Conservation (phyloP, 2,888 invertebrate genomes). For the Tetragonula carbonaria region DNA sequence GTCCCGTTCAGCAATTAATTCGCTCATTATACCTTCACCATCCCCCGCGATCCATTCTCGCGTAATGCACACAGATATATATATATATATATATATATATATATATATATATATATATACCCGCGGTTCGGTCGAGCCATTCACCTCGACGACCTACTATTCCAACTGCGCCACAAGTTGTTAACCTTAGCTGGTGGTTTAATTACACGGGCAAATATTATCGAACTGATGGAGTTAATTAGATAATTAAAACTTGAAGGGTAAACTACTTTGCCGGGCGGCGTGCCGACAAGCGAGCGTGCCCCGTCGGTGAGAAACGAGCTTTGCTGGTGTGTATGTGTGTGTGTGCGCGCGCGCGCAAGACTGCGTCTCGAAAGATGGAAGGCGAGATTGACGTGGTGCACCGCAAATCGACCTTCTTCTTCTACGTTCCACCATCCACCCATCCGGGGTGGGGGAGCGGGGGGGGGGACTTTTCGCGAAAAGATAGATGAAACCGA, state of each 20-base stretch:
- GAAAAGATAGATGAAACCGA: slow-evolving; percentile 29
- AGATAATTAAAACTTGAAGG: slow-evolving; percentile 79
- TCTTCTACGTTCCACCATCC: slow-evolving; percentile 32
- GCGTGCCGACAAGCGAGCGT: slow-evolving; percentile 21
- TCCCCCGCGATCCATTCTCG: slow-evolving; percentile 4
- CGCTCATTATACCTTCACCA: slow-evolving; percentile 10
- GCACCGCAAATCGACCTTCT: slow-evolving; percentile 47
- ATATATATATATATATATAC: slow-evolving; percentile 5
- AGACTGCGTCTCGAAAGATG: slow-evolving; percentile 42
- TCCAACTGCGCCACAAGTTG: slow-evolving; percentile 64
- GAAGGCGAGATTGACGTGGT: slow-evolving; percentile 53
- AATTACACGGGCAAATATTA: slow-evolving; percentile 79
- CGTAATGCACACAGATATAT: slow-evolving; percentile 27
- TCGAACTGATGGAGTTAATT: slow-evolving; percentile 78
- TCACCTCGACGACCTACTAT: slow-evolving; percentile 63
- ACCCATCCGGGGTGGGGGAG: not conserved
- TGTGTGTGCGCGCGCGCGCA: not conserved
- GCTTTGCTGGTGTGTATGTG: not conserved
- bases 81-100: slow-evolving; percentile 6
- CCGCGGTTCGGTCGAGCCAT: slow-evolving; percentile 7
- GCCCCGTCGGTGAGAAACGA: not conserved
- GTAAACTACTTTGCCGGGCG: slow-evolving; percentile 72
- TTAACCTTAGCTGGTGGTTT: slow-evolving; percentile 73
- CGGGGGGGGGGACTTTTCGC: slow-evolving; percentile 31
- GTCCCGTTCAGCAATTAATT: slow-evolving; percentile 41